These are phyloP conservation scores for Montipora cactus DNA, from an alignment of 64 coral and sea anemone species.

Conservation along the genomic window DNA sequence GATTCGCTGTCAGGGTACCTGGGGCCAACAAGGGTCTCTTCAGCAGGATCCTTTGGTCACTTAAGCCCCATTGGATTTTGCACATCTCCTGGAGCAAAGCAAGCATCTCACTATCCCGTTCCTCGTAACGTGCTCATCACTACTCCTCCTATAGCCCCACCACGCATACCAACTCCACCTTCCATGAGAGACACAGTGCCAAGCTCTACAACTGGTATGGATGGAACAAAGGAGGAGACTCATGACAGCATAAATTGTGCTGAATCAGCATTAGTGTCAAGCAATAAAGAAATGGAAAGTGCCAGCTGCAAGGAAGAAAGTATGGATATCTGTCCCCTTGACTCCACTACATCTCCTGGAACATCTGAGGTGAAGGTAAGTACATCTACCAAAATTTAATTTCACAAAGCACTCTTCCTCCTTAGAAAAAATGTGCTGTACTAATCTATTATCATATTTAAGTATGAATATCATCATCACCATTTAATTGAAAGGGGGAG, in stretches of 20 bases:
- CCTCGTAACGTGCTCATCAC: conserved; percentile 65
- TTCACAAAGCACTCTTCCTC: neutral
- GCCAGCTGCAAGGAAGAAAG: conserved; percentile 75
- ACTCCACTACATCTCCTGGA: conserved; percentile 91
- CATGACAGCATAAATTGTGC: conserved; percentile 77
- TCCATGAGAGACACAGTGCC: conserved; percentile 74
- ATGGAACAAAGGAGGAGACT: conserved; percentile 65
- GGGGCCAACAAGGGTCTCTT: conserved; percentile 83
- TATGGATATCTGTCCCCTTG: conserved; percentile 79
- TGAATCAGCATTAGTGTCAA: conserved; percentile 58
- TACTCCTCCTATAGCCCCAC: conserved; percentile 68
- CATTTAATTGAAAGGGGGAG: too few species aligned
- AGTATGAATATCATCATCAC: too few species aligned
- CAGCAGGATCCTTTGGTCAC: conserved; percentile 97
- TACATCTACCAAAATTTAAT: neutral
- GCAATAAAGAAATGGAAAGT: conserved; percentile 23
- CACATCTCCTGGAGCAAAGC: conserved; percentile 76
- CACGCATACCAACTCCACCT: conserved; percentile 58
- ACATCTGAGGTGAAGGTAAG: conserved; percentile 65
- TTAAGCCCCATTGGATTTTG: conserved; percentile 92
- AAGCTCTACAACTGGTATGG: conserved; percentile 75
- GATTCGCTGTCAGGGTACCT: conserved; percentile 93
- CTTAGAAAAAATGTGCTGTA: neutral
- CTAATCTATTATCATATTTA: neutral
- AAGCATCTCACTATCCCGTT: conserved; percentile 50